Evolutionary conservation across 2,888 invertebrate genomes (phyloP), one percentile per base, ranked within the genome.

Genomic region (Brachylomia viminalis): DNA sequence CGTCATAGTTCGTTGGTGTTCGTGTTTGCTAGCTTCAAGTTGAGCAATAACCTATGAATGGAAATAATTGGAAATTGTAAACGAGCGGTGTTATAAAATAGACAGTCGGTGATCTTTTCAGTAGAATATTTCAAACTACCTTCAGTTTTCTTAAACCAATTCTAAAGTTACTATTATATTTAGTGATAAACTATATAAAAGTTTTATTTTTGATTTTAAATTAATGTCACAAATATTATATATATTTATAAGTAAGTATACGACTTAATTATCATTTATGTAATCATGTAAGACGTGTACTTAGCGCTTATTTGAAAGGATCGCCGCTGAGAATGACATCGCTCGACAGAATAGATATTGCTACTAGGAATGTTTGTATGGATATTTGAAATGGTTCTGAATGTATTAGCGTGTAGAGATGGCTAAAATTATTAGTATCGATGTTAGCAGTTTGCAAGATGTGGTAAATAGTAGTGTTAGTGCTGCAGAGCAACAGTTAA

Each of bases 401-500:
- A 79, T 89, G 87, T 87, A 81, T 78, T 88, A 88, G 79, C 67
- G 72, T 79, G 79, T 91, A 90, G 87, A 83, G 83, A 88, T 82
- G 87, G 85, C 88, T 86, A 87, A 82, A 88, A 82, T 77, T 73
- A 77, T 80, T 83, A 83, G 83, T 85, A 79, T 87, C 66, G 84
- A 79, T 88, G 87, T 86, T 93, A 93, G 92, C 89, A 91, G 91
- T 92, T 91, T 86, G 89, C 89, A 86, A 90, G 87, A 90, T 90
- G 88, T 91, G 87, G 85, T 90, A 87, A 84, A 80, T 85, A 88
- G 87, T 90, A 91, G 89, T 87, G 84, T 87, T 83, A 77, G 79
- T 77, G 79, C 72, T 68, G 56, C 70, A 78, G 56, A 15, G 27
- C 75, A 64, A 61, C 70, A 76, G 78, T 79, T 75, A 72, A 86